Conservation (phyloP, 1,140 invertebrate species). For the Acyrthosiphon pisum region DNA sequence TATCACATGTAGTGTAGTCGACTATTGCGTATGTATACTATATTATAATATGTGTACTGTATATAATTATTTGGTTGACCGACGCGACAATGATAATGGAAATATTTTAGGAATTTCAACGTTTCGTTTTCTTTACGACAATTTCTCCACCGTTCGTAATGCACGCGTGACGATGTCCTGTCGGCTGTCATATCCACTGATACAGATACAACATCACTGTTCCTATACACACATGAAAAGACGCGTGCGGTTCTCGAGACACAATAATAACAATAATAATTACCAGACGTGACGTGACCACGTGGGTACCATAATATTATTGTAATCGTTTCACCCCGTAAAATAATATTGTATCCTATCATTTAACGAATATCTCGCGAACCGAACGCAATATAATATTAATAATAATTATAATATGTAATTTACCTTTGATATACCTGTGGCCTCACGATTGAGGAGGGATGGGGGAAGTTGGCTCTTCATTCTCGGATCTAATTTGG, state of each 20-base stretch:
- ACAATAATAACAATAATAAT: neutral
- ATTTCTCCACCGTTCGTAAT: neutral
- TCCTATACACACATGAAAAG: neutral
- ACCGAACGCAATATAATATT: too few species aligned
- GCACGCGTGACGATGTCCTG: neutral
- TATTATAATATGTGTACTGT: too few species aligned
- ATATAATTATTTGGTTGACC: too few species aligned
- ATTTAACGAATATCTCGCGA: neutral
- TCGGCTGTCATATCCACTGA: too few species aligned
- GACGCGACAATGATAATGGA: neutral
- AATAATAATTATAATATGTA: too few species aligned
- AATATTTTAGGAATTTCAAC: slow-evolving; percentile 11
- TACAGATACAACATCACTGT: too few species aligned
- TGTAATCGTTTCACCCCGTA: too few species aligned
- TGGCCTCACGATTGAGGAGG: neutral
- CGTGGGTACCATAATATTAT: neutral
- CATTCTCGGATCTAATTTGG: neutral
- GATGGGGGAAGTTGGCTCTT: neutral
- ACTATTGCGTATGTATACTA: too few species aligned
- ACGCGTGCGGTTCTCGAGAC: too few species aligned
- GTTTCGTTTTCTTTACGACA: neutral
- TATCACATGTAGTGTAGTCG: neutral
- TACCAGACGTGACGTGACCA: neutral
- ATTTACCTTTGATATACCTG: neutral
- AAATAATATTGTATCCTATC: too few species aligned